A percentile compares a stretch with the other conserved stretches of the same genome.
Conservation (phyloP, 2,797 vertebrate species). For the Protonibea diacanthus region DNA sequence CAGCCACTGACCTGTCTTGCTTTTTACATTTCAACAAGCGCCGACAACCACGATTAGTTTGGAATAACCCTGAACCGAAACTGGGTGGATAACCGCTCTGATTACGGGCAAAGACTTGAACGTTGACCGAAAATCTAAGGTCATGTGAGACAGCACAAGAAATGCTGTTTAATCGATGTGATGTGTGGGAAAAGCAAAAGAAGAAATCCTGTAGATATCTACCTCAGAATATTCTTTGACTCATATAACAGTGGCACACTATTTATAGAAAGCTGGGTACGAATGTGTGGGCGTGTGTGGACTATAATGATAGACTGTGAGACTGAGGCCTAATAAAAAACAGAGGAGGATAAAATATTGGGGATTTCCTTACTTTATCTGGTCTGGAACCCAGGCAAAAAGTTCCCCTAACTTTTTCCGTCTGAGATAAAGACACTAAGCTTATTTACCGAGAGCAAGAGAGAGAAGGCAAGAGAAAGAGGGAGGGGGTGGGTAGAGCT, state of each 20-base stretch:
- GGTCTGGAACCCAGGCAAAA: constrained; percentile 23
- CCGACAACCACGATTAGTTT: not conserved
- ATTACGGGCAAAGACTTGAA: not conserved
- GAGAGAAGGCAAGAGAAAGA: constrained; percentile 1
- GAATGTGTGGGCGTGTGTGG: constrained; percentile 50
- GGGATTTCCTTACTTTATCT: constrained; percentile 41
- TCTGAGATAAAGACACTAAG: constrained; percentile 41
- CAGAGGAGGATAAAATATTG: constrained; percentile 44
- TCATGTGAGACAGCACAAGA: not conserved
- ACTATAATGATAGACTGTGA: constrained; percentile 66
- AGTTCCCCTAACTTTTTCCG: constrained; percentile 36
- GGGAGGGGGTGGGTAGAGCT: not conserved
- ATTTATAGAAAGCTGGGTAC: constrained; percentile 42
- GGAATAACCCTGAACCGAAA: not conserved
- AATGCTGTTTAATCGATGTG: not conserved
- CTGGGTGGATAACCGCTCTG: not conserved
- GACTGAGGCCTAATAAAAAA: constrained; percentile 62
- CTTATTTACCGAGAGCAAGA: constrained; percentile 21
- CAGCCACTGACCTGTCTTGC: not conserved
- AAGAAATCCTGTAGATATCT: not conserved
- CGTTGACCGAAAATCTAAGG: not conserved
- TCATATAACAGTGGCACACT: constrained; percentile 32
- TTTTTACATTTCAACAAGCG: not conserved
- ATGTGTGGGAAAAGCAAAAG: constrained; percentile 1
- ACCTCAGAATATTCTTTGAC: constrained; percentile 10